A percentile compares a stretch with the other conserved stretches of the same genome.
Evolutionary conservation across 2,113 vertebrate genomes (phyloP).

Genomic region (Oncorhynchus kisutch): DNA sequence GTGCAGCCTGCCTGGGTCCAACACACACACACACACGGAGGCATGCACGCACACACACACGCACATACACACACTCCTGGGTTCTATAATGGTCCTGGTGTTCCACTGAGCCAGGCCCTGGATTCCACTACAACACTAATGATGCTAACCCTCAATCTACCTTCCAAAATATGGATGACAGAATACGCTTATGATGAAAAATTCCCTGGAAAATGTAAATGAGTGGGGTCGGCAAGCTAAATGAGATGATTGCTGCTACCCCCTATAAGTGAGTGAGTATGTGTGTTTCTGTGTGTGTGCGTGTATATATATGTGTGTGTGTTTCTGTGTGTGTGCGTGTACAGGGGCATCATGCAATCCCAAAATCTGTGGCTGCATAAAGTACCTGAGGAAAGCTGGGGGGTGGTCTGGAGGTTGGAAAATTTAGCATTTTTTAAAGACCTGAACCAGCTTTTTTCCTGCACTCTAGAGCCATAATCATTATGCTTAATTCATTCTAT

Average conservation of each 20-base stretch:
- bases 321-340: no score
- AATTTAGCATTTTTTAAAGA: no score
- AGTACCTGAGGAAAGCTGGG: no score
- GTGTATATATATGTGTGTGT: no score
- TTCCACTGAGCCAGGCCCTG: constrained; percentile 40
- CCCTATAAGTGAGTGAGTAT: constrained; percentile 23
- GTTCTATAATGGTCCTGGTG: constrained; percentile 62
- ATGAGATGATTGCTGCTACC: constrained; percentile 41
- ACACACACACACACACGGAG: background rate
- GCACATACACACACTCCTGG: background rate
- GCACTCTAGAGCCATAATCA: no score
- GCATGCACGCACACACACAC: background rate
- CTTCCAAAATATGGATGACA: constrained; percentile 63
- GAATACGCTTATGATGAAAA: constrained; percentile 70
- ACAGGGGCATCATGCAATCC: no score
- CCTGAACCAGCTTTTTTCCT: no score
- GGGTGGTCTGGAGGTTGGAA: no score
- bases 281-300: constrained; percentile 20
- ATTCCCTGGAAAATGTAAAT: constrained; percentile 70
- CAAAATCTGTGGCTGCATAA: no score
- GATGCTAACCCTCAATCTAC: constrained; percentile 3
- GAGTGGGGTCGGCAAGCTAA: constrained; percentile 40
- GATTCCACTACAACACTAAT: constrained; percentile 28
- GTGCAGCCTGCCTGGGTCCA: background rate
- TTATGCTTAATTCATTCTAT: no score